Conservation (phyloP, 2,888 invertebrate genomes). For the Morpho achilles region DNA sequence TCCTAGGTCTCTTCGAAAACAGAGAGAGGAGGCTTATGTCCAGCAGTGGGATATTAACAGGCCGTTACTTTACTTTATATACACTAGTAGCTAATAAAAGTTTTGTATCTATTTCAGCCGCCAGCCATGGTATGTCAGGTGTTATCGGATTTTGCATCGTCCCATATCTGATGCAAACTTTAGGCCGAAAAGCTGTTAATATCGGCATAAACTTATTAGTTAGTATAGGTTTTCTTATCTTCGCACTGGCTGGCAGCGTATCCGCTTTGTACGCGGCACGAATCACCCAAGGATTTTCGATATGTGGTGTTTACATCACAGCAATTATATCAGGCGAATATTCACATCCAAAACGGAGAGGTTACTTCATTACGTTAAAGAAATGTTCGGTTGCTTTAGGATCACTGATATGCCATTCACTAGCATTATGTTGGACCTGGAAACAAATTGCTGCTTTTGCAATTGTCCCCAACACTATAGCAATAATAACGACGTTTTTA, state of each 20-base stretch:
- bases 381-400: constrained; percentile 36
- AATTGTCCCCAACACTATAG: constrained; percentile 21
- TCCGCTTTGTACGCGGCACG: constrained; percentile 35
- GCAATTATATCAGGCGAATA: constrained; percentile 42
- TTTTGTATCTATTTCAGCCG: constrained; percentile 34
- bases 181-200: constrained; percentile 38
- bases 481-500: constrained; percentile 33
- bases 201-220: constrained; percentile 27
- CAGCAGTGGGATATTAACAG: no score
- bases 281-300: constrained; percentile 38
- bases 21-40: no score
- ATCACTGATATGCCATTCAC: constrained; percentile 37
- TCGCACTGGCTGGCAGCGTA: constrained; percentile 35
- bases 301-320: constrained; percentile 38
- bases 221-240: constrained; percentile 37
- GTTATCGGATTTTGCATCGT: constrained; percentile 37
- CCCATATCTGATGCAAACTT: constrained; percentile 37
- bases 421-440: constrained; percentile 38
- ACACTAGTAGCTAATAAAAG: no score
- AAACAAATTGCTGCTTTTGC: constrained; percentile 37
- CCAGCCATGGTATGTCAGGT: constrained; percentile 39
- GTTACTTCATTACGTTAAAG: constrained; percentile 39
- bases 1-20: no score
- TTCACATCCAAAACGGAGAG: constrained; percentile 37
- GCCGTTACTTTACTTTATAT: no score